These are phyloP conservation scores for Datnioides undecimradiatus DNA, from an alignment of 2,113 vertebrate genomes.

Conservation along the genomic window DNA sequence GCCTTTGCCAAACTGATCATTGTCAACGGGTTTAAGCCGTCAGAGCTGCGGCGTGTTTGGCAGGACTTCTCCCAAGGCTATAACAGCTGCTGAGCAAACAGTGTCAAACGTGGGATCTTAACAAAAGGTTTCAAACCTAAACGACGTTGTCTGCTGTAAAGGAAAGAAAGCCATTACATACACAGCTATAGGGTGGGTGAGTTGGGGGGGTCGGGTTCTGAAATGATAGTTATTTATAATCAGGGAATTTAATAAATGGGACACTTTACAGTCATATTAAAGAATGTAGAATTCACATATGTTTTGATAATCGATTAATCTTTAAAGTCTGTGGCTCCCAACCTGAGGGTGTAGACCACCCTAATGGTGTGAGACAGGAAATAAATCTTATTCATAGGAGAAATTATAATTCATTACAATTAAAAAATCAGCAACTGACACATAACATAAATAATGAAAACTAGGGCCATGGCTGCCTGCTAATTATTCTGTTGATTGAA, in stretches of 20 bases:
- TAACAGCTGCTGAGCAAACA: slow-evolving; percentile 68
- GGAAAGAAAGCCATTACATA: slow-evolving; percentile 27
- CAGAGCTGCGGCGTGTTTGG: slow-evolving; percentile 73
- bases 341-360: background rate
- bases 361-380: background rate
- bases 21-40: slow-evolving; percentile 75
- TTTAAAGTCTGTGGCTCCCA: background rate
- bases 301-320: background rate
- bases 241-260: background rate
- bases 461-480: too few relatives aligned
- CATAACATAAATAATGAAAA: too few relatives aligned
- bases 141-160: background rate
- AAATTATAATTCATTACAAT: too few relatives aligned
- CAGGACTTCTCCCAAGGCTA: slow-evolving; percentile 69
- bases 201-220: background rate
- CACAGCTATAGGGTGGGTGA: background rate
- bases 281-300: background rate
- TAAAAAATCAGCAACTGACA: too few relatives aligned
- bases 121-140: background rate
- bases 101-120: background rate
- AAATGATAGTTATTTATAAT: too few relatives aligned
- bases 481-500: too few relatives aligned
- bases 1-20: slow-evolving; percentile 64
- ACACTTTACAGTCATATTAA: background rate
- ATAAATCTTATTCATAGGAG: too few relatives aligned